These are phyloP conservation scores for Lordiphosa andalusiaca DNA, from an alignment of 2,888 invertebrate species.

Conservation along the genomic window DNA sequence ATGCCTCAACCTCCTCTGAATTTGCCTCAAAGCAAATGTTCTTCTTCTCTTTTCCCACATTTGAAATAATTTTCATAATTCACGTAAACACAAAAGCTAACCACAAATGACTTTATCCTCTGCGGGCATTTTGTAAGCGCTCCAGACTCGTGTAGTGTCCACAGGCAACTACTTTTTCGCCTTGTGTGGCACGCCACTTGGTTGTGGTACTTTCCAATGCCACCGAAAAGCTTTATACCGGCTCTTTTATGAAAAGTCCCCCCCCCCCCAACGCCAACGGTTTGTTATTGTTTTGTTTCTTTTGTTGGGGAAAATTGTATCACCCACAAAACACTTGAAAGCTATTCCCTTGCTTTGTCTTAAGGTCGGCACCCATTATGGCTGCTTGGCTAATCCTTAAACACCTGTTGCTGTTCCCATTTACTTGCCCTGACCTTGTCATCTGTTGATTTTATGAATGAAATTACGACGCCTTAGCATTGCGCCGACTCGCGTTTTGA, in stretches of 20 bases:
- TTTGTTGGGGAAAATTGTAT: no score
- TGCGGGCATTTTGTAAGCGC: conserved; percentile 11
- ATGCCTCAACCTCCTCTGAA: no score
- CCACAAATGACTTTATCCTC: conserved; percentile 1
- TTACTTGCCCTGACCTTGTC: conserved; percentile 47
- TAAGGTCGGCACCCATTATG: no score
- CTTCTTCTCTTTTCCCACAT: no score
- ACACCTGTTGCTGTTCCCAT: conserved; percentile 50
- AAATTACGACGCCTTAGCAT: conserved; percentile 17
- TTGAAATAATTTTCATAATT: not conserved
- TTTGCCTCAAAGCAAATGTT: no score
- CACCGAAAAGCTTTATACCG: conserved; percentile 44
- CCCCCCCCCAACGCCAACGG: not conserved
- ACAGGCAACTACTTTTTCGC: conserved; percentile 17
- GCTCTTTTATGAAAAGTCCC: conserved; percentile 31
- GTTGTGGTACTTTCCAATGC: conserved; percentile 37
- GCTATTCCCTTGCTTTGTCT: conserved; percentile 6
- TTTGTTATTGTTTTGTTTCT: conserved; percentile 35
- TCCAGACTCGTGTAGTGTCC: conserved; percentile 15
- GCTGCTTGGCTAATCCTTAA: conserved; percentile 20
- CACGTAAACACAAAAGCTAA: conserved; percentile 3
- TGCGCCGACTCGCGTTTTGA: not conserved
- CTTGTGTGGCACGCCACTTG: not conserved
- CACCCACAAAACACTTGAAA: not conserved
- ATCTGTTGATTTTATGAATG: conserved; percentile 59